Evolutionary conservation across 1,140 invertebrate genomes (phyloP).

Genomic region (Drosophila pseudoananassae): DNA sequence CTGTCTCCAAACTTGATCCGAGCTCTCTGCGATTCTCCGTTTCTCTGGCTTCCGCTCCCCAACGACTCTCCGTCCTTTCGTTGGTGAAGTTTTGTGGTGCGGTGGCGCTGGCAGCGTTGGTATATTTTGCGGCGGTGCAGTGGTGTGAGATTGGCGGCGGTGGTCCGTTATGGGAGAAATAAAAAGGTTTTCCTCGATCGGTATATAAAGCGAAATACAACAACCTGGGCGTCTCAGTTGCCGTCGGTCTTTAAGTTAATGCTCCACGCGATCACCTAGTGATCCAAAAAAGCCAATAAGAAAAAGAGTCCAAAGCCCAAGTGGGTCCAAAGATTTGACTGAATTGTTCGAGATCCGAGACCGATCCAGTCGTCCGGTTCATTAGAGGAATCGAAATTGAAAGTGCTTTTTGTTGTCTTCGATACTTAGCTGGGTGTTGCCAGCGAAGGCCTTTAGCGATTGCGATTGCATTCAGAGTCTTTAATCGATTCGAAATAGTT

Average conservation of each 20-base stretch:
- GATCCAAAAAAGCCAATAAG: slow-evolving; percentile 1
- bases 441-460: slow-evolving; percentile 75
- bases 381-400: slow-evolving; percentile 77
- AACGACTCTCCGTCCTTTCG: slow-evolving; percentile 65
- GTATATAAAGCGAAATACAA: slow-evolving; percentile 81
- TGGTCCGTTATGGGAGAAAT: slow-evolving; percentile 51
- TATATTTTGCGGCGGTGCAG: slow-evolving; percentile 11
- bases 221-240: slow-evolving; percentile 79
- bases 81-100: slow-evolving; percentile 68
- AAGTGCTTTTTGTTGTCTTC: slow-evolving; percentile 64
- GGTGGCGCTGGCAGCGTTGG: slow-evolving; percentile 11
- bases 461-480: slow-evolving; percentile 60
- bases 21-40: slow-evolving; percentile 32
- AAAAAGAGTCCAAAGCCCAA: slow-evolving; percentile 1
- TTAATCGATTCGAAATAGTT: slow-evolving; percentile 73
- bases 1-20: slow-evolving; percentile 22
- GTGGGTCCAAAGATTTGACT: slow-evolving; percentile 22
- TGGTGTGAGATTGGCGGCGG: slow-evolving; percentile 20
- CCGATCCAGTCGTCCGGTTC: slow-evolving; percentile 61
- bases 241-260: slow-evolving; percentile 70
- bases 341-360: slow-evolving; percentile 28
- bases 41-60: slow-evolving; percentile 18
- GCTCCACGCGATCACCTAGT: slow-evolving; percentile 60
- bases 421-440: slow-evolving; percentile 69
- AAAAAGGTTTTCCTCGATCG: slow-evolving; percentile 70